phyloP scores from a whole-genome alignment of 2,888 invertebrate genomes.

The Oligia strigilis region DNA sequence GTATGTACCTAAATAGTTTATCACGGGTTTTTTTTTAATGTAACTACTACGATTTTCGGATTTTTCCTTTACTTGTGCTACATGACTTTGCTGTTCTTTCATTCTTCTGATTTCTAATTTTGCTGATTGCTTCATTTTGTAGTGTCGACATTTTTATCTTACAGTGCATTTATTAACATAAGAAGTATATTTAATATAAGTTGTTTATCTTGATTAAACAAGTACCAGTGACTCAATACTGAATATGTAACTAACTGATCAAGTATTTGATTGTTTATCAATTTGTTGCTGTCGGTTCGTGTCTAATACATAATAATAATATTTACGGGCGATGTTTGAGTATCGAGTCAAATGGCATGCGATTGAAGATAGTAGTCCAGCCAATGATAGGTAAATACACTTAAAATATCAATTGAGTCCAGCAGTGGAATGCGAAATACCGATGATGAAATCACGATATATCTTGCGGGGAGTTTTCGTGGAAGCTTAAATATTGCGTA shows the following conservation, averaged over 20 bases:
- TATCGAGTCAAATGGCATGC: not conserved
- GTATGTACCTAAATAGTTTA: no score
- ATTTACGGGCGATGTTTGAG: not conserved
- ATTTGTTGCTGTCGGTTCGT: not conserved
- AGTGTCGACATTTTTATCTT: slow-evolving; percentile 8
- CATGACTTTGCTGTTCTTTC: no score
- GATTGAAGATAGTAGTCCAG: not conserved
- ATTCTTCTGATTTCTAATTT: no score
- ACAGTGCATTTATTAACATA: not conserved
- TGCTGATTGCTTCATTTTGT: not conserved
- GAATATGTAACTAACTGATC: not conserved
- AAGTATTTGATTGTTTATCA: not conserved
- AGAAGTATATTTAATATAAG: not conserved
- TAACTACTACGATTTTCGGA: no score
- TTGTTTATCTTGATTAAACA: slow-evolving; percentile 17
- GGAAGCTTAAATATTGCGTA: not conserved
- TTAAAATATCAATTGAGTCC: no score
- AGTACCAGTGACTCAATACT: slow-evolving; percentile 6
- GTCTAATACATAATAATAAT: not conserved
- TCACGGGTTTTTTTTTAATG: no score
- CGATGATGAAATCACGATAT: no score
- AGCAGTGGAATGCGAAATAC: not conserved
- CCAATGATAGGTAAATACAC: no score
- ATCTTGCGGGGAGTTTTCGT: not conserved
- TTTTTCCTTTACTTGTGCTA: no score